phyloP scores from a whole-genome alignment of 2,797 vertebrate genomes.

The Benthosema pterotum region DNA sequence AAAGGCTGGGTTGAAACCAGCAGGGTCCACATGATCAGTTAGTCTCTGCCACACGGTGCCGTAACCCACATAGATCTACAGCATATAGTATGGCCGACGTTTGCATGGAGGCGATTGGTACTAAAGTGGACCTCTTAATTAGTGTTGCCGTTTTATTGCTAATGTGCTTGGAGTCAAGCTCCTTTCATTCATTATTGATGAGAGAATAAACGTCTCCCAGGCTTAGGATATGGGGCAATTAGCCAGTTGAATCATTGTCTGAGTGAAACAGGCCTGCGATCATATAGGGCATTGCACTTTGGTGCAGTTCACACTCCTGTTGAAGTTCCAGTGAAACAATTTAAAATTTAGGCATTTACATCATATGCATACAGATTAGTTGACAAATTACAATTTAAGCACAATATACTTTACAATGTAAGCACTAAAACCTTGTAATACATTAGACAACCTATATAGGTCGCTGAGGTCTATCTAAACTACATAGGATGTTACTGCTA shows the following conservation, averaged over 20 bases:
- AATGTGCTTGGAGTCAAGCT: constrained; percentile 50
- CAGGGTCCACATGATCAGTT: constrained; percentile 2
- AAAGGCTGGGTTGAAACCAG: not conserved
- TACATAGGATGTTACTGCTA: too few relatives aligned
- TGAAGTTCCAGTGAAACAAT: too few relatives aligned
- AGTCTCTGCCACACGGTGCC: not conserved
- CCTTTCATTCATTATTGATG: constrained; percentile 65
- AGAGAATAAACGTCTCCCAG: constrained; percentile 56
- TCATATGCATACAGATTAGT: too few relatives aligned
- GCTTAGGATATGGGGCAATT: constrained; percentile 36
- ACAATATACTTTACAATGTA: too few relatives aligned
- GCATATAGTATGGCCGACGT: constrained; percentile 42
- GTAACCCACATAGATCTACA: constrained; percentile 37
- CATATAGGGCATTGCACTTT: constrained; percentile 20
- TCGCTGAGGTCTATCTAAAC: too few relatives aligned
- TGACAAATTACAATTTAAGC: too few relatives aligned
- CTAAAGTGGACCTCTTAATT: constrained; percentile 44
- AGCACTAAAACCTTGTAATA: too few relatives aligned
- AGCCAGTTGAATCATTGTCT: constrained; percentile 36
- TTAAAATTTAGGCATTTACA: too few relatives aligned
- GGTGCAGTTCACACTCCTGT: constrained; percentile 1
- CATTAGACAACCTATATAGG: too few relatives aligned
- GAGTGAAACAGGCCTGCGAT: constrained; percentile 30
- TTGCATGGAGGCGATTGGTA: constrained; percentile 49
- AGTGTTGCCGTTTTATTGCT: constrained; percentile 57